Conservation (phyloP, 2,113 vertebrate genomes). For the Chloroceryle aenea region DNA sequence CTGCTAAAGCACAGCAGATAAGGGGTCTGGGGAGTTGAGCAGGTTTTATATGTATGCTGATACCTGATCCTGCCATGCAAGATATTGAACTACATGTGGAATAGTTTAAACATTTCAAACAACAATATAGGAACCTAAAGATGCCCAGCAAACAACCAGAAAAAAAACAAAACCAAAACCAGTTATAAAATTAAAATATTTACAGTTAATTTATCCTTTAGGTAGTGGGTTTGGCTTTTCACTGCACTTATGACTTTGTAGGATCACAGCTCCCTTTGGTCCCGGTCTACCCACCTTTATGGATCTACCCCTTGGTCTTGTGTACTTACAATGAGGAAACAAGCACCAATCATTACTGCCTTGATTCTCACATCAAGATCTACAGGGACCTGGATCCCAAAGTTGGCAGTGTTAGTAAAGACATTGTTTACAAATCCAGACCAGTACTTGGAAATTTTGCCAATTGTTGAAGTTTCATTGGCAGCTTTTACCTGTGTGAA, state of each 20-base stretch:
- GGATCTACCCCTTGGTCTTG: background rate
- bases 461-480: constrained; percentile 89
- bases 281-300: background rate
- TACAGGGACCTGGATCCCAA: constrained; percentile 92
- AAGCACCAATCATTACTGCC: constrained; percentile 93
- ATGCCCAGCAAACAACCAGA: background rate
- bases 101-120: background rate
- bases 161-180: background rate
- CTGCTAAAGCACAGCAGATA: background rate
- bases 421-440: constrained; percentile 90
- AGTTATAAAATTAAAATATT: background rate
- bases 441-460: constrained; percentile 98
- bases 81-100: background rate
- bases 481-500: constrained; percentile 85
- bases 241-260: background rate
- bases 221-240: background rate
- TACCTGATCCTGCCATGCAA: background rate
- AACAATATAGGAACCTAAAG: background rate
- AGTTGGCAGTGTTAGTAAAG: constrained; percentile 95
- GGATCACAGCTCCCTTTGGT: background rate
- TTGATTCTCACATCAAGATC: constrained; percentile 96
- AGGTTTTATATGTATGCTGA: background rate
- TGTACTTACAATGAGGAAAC: constrained; percentile 94
- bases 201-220: background rate
- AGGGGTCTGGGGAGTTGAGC: background rate